phyloP scores from a whole-genome alignment of 2,113 vertebrate genomes.

The Planiliza haematocheilus region DNA sequence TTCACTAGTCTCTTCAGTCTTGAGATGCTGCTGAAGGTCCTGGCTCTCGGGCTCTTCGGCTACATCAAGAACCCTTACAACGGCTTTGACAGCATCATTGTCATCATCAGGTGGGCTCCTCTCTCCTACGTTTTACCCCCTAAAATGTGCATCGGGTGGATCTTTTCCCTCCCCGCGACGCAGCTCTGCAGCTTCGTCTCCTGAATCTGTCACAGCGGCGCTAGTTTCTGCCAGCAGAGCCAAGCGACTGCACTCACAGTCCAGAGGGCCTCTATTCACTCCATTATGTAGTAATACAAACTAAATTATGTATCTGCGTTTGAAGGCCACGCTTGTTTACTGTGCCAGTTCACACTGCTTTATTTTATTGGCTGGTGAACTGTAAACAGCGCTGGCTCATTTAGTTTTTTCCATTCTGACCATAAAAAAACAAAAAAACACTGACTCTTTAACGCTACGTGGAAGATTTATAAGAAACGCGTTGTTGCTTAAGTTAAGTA shows the following conservation, averaged over 20 bases:
- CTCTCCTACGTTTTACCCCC: conserved; percentile 18
- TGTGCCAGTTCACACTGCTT: conserved; percentile 32
- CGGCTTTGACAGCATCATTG: conserved; percentile 95
- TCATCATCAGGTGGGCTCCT: conserved; percentile 93
- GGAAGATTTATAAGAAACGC: neutral
- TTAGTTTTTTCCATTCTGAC: conserved; percentile 22
- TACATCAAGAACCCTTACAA: conserved; percentile 98
- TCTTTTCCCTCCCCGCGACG: neutral
- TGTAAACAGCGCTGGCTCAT: conserved; percentile 40
- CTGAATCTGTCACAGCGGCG: conserved; percentile 17
- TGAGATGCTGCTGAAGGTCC: conserved; percentile 96
- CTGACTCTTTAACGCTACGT: neutral
- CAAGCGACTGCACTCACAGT: conserved; percentile 34
- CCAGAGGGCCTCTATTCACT: conserved; percentile 46
- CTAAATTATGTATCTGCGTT: conserved; percentile 68
- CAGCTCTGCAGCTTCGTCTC: conserved; percentile 21
- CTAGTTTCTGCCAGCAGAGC: conserved; percentile 28
- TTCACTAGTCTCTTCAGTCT: conserved; percentile 98
- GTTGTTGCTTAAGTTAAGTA: neutral
- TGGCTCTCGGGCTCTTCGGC: conserved; percentile 91
- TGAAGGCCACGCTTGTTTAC: conserved; percentile 60
- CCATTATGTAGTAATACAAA: conserved; percentile 66
- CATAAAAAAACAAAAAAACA: conserved; percentile 10
- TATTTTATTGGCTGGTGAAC: conserved; percentile 25
- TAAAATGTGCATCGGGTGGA: conserved; percentile 12